A percentile compares a stretch with the other conserved stretches of the same genome.
phyloP scores from a whole-genome alignment of 2,113 vertebrate genomes.

The Hyperopisus bebe region DNA sequence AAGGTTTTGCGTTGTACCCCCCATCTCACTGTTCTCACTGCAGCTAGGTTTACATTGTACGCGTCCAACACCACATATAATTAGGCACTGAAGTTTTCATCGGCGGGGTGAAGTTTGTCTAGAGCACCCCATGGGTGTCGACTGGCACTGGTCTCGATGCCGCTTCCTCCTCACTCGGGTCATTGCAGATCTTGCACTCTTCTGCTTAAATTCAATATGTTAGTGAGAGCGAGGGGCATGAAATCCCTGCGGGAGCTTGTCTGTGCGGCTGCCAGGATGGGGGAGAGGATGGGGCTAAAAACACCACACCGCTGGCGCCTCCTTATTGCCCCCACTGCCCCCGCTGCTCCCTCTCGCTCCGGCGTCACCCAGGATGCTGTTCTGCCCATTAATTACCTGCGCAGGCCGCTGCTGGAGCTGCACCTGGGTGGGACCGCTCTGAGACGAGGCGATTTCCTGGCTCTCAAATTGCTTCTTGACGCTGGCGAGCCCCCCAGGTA shows the following conservation, averaged over 20 bases:
- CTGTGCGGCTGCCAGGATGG: neutral
- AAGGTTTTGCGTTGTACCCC: neutral
- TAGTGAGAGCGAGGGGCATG: neutral
- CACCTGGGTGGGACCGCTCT: constrained; percentile 62
- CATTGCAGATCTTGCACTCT: neutral
- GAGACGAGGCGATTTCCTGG: constrained; percentile 60
- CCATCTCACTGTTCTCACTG: neutral
- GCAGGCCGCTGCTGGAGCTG: constrained; percentile 68
- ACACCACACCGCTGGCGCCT: too few relatives aligned
- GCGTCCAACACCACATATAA: neutral
- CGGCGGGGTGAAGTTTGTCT: neutral
- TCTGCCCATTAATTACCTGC: constrained; percentile 66
- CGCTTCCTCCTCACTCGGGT: neutral
- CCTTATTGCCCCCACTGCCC: neutral
- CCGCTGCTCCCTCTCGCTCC: neutral
- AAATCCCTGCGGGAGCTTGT: neutral
- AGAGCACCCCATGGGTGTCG: neutral
- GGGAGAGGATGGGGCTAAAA: neutral
- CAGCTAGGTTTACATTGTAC: neutral
- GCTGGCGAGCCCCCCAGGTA: constrained; percentile 84
- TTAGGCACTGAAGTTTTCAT: neutral
- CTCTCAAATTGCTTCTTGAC: constrained; percentile 89
- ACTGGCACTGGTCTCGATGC: neutral
- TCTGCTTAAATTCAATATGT: neutral
- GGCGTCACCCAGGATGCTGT: neutral